Percentiles rank a stretch among this genome's conserved stretches.
Conservation (phyloP, 2,113 vertebrate species). For the Alaudala cheleensis region DNA sequence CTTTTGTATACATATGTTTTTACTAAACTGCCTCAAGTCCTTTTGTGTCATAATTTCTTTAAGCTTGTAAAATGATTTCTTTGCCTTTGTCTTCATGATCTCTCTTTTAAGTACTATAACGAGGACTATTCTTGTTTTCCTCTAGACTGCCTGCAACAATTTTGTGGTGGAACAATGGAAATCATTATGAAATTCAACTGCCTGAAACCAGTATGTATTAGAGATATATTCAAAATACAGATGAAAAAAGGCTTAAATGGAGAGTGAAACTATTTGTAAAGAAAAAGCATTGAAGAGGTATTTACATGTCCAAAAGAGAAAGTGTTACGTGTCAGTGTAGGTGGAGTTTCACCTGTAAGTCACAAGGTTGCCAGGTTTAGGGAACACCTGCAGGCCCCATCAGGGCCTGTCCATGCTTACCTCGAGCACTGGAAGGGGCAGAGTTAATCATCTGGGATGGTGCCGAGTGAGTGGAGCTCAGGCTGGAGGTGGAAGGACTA, state of each 20-base stretch:
- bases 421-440: constrained; percentile 93
- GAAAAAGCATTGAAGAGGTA: not conserved
- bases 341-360: not conserved
- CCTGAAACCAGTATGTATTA: not conserved
- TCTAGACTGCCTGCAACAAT: not conserved
- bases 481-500: constrained; percentile 93
- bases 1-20: constrained; percentile 3
- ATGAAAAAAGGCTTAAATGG: not conserved
- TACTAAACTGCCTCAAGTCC: not conserved
- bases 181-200: not conserved
- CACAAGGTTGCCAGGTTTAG: not conserved
- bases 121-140: constrained; percentile 4
- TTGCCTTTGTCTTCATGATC: constrained; percentile 19
- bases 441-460: constrained; percentile 93
- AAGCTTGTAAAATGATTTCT: not conserved
- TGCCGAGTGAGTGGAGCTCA: constrained; percentile 93
- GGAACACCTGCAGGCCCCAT: not conserved
- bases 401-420: constrained; percentile 72
- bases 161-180: not conserved
- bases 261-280: not conserved
- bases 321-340: not conserved
- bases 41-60: constrained; percentile 19
- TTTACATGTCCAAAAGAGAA: not conserved
- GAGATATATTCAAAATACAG: not conserved
- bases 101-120: not conserved